phyloP scores from a whole-genome alignment of 2,113 vertebrate species.

The Esox niger region DNA sequence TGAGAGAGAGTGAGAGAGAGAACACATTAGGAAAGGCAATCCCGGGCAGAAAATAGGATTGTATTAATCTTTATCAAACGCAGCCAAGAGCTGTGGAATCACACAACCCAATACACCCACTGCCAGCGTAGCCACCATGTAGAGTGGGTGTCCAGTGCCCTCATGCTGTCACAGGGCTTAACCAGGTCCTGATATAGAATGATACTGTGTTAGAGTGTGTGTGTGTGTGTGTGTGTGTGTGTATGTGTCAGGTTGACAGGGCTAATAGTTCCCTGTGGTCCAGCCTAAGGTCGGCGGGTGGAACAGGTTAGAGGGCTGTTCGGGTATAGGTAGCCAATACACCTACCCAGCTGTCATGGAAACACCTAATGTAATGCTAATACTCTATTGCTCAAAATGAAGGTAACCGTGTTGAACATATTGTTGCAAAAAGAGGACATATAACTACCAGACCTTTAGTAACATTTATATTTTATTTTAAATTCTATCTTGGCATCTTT shows the following conservation, averaged over 20 bases:
- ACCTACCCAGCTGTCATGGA: slow-evolving; percentile 48
- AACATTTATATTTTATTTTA: too few relatives aligned
- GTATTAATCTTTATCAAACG: slow-evolving; percentile 80
- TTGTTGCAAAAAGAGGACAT: too few relatives aligned
- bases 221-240: not conserved
- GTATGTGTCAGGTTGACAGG: not conserved
- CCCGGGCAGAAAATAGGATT: slow-evolving; percentile 78
- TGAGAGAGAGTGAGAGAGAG: slow-evolving; percentile 48
- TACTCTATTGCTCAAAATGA: too few relatives aligned
- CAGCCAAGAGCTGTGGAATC: slow-evolving; percentile 58
- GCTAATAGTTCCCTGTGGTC: slow-evolving; percentile 37
- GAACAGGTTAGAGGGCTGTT: slow-evolving; percentile 46
- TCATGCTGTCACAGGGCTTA: too few relatives aligned
- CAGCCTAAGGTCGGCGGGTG: slow-evolving; percentile 12
- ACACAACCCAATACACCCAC: slow-evolving; percentile 19
- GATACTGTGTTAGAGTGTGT: too few relatives aligned
- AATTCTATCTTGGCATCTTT: too few relatives aligned
- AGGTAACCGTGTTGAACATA: too few relatives aligned
- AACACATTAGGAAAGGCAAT: slow-evolving; percentile 77
- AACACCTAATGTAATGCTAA: too few relatives aligned
- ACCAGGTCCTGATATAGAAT: not conserved
- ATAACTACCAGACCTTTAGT: too few relatives aligned
- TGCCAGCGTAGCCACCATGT: slow-evolving; percentile 7
- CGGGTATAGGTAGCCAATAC: slow-evolving; percentile 51
- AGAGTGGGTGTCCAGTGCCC: not conserved